A percentile compares a stretch with the other conserved stretches of the same genome.
These are phyloP conservation scores for Drosophila prosaltans DNA, from an alignment of 1,140 invertebrate genomes.

Conservation along the genomic window DNA sequence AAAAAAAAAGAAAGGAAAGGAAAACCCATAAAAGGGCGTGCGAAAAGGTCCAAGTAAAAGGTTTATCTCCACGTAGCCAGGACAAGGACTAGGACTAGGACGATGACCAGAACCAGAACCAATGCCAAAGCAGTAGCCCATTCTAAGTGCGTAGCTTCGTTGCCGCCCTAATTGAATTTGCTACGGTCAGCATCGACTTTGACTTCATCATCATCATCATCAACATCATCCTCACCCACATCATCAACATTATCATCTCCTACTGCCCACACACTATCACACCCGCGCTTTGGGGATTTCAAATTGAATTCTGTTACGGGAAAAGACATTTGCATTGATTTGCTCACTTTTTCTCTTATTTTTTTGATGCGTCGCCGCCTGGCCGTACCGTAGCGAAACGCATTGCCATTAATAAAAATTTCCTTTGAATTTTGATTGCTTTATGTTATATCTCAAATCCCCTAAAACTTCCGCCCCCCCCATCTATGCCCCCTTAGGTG, in stretches of 20 bases:
- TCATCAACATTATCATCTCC: slow-evolving; percentile 32
- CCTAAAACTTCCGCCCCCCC: background rate
- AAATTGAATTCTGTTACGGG: slow-evolving; percentile 78
- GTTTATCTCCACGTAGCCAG: slow-evolving; percentile 43
- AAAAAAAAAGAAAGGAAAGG: background rate
- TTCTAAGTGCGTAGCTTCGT: slow-evolving; percentile 42
- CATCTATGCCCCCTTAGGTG: too few species aligned
- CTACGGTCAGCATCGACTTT: slow-evolving; percentile 68
- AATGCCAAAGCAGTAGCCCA: slow-evolving; percentile 2
- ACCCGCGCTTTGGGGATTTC: slow-evolving; percentile 49
- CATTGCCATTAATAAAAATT: slow-evolving; percentile 81
- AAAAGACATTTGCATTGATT: slow-evolving; percentile 81
- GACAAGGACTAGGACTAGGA: too few species aligned
- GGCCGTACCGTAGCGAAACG: slow-evolving; percentile 62
- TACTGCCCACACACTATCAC: slow-evolving; percentile 16
- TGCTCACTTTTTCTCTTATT: slow-evolving; percentile 68
- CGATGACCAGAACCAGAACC: background rate
- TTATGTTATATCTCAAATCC: slow-evolving; percentile 41
- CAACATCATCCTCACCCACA: slow-evolving; percentile 10
- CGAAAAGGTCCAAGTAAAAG: slow-evolving; percentile 68
- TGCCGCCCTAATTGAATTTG: slow-evolving; percentile 77
- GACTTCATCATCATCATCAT: slow-evolving; percentile 24
- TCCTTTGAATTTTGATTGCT: slow-evolving; percentile 81
- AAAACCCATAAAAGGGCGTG: slow-evolving; percentile 42
- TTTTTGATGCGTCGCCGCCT: slow-evolving; percentile 62